A percentile compares a stretch with the other conserved stretches of the same genome.
Evolutionary conservation across 1,140 invertebrate genomes (phyloP).

Genomic region (Charaxes varanes): DNA sequence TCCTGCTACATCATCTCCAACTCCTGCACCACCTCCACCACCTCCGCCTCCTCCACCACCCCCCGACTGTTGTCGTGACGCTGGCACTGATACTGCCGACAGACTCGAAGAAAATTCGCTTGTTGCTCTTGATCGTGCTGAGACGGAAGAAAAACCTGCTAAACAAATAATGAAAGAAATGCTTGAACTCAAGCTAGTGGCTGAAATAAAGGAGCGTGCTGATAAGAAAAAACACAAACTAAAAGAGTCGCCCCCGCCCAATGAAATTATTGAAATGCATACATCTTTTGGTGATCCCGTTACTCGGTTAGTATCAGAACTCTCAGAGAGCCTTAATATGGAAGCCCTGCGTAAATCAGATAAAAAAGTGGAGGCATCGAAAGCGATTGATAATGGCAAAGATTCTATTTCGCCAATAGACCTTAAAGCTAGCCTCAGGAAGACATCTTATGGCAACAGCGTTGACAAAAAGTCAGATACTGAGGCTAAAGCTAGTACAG

Average conservation of each 20-base stretch:
- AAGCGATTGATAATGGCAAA: slow-evolving; percentile 31
- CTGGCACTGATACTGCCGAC: slow-evolving; percentile 30
- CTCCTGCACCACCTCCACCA: no score
- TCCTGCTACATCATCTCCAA: no score
- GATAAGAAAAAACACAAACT: slow-evolving; percentile 76
- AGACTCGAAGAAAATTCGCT: slow-evolving; percentile 32
- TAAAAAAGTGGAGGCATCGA: slow-evolving; percentile 27
- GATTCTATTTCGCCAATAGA: slow-evolving; percentile 67
- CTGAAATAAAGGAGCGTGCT: slow-evolving; percentile 86
- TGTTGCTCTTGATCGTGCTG: slow-evolving; percentile 15
- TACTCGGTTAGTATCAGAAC: slow-evolving; percentile 85
- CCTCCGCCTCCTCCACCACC: slow-evolving; percentile 64
- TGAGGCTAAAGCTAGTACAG: slow-evolving; percentile 49
- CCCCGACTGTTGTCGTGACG: slow-evolving; percentile 75
- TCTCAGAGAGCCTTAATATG: slow-evolving; percentile 78
- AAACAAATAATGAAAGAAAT: slow-evolving; percentile 81
- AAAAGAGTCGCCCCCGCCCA: slow-evolving; percentile 66
- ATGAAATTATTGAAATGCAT: slow-evolving; percentile 49
- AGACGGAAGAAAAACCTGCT: slow-evolving; percentile 49
- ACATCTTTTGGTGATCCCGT: slow-evolving; percentile 79
- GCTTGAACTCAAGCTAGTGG: slow-evolving; percentile 84
- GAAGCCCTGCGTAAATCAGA: slow-evolving; percentile 51
- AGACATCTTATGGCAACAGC: slow-evolving; percentile 49
- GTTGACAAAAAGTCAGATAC: slow-evolving; percentile 38
- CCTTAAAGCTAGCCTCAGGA: slow-evolving; percentile 72